phyloP scores from a whole-genome alignment of 2,888 invertebrate species.

The Slavum lentiscoides region DNA sequence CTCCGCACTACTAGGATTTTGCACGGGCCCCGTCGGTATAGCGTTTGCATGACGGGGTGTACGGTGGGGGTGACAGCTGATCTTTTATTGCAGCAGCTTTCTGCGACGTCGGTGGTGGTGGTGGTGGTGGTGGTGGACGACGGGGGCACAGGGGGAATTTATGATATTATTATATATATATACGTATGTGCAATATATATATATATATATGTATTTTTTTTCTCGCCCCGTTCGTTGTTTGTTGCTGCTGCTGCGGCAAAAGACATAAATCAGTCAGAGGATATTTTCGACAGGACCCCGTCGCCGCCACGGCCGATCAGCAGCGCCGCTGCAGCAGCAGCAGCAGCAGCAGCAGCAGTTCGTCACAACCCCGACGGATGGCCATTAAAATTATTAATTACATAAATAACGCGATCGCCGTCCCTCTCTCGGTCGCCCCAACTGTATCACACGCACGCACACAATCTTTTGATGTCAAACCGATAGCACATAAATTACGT shows the following conservation, averaged over 20 bases:
- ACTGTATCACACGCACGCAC: slow-evolving; percentile 33
- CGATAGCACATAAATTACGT: slow-evolving; percentile 53
- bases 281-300: slow-evolving; percentile 49
- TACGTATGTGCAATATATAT: slow-evolving; percentile 2
- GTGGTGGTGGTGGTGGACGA: too few relatives aligned
- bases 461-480: slow-evolving; percentile 52
- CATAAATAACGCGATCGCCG: slow-evolving; percentile 43
- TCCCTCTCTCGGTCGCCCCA: slow-evolving; percentile 32
- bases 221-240: slow-evolving; percentile 37
- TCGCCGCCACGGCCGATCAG: slow-evolving; percentile 37
- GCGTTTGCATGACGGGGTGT: not conserved
- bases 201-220: slow-evolving; percentile 5
- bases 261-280: slow-evolving; percentile 53
- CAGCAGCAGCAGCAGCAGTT: slow-evolving; percentile 29
- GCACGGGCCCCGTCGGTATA: slow-evolving; percentile 22
- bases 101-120: slow-evolving; percentile 2
- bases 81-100: slow-evolving; percentile 52
- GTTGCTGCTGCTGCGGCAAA: not conserved
- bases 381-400: slow-evolving; percentile 55
- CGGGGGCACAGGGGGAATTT: slow-evolving; percentile 25
- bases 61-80: slow-evolving; percentile 41
- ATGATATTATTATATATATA: slow-evolving; percentile 24
- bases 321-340: slow-evolving; percentile 29
- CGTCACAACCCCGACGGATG: slow-evolving; percentile 50
- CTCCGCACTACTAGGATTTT: slow-evolving; percentile 27